Evolutionary conservation across 2,797 vertebrate species (phyloP), one percentile per base, ranked within the genome.

Genomic region (Rhynchotus rufescens): DNA sequence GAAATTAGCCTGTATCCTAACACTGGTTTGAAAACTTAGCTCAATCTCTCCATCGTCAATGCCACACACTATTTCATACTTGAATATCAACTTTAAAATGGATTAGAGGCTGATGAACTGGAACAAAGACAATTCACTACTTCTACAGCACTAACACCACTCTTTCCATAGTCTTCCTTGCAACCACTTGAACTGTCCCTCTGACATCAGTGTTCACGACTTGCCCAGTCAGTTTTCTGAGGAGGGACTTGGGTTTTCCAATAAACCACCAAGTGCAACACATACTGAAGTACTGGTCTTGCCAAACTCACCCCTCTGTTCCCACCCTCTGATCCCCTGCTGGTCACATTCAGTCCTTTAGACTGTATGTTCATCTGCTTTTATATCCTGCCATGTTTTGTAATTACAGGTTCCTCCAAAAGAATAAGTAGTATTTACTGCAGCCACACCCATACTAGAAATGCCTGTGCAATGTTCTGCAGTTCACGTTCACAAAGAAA

Each of bases 371-470:
- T 88, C 80, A 38, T 61, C 67, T 83, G 59, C 82, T 73, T 78
- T 49, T 67, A 44, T 15, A 83, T 32, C 73, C 84, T 84, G 66
- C 66, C 80, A 44, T 54, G 72, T 80, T 94, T 77, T 88, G 45
- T 76, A 89, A 94, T 77, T 36, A 17, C 78, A 84, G 45, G 67
- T 77, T 80, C 71, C 72, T 88, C 59, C 84, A 94, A 44, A 90
- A 87, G 82, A 86, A 32, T 23, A 81, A 85, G 90, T 80, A 87
- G 77, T 66, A 90, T 94, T 93, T 90, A 92, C 71, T 80, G 85
- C 88, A 86, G 88, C 95, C 94, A 93, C 95, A 88, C 94, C 93
- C 95, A 94, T 79, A 79, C 94, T 94, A 92, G 94, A 93, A 95
- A 95, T 88, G 84, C 93, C 87, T 92, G 92, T 75, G 89, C 87